Base-by-base conservation (phyloP, 2,888 invertebrate species). In the Spicauda simplicius region DNA sequence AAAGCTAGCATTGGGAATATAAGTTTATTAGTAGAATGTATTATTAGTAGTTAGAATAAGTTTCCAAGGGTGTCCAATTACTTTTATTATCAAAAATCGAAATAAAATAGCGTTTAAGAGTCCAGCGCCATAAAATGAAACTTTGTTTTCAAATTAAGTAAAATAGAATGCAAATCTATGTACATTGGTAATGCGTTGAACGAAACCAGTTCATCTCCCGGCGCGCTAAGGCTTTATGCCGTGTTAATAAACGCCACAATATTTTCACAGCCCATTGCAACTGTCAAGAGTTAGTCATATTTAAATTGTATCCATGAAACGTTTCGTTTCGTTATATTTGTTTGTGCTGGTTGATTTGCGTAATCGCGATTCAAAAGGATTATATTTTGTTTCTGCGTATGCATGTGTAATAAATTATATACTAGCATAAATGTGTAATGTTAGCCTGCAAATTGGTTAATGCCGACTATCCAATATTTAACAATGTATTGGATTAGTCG, bases 161-260 rank as follows among this genome's bases (percentile, higher is more conserved):
- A 37, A 37, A 45, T 45, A n/a, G 14, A 45, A 45, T 45, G 45
- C 45, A 45, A 45, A 45, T 45, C n/a, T 45, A 45, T n/a, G n/a
- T 45, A 45, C 45, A 45, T 45, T n/a, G 45, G n/a, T 45, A 45
- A 45, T 45, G 45, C 6, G 45, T n/a, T 45, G n/a, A 5, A 6
- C n/a, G n/a, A n/a, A 45, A 45, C 45, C 45, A 45, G 45, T 45
- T 45, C 45, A 45, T 45, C 45, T 45, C 45, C 45, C n/a, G n/a
- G n/a, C 45, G 45, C 7, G 41, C 45, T n/a, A 11, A 37, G n/a
- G 57, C 37, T 52, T 64, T 25, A 41, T 41, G 19, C 25, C 12
- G 57, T 19, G 52, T 52, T 64, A 72, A 74, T 78, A 76, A 74
- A 76, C 76, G 87, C 86, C 86, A 86, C 77, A 87, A 88, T 84